Conservation (phyloP, 2,888 invertebrate genomes). For the Congeria kusceri region DNA sequence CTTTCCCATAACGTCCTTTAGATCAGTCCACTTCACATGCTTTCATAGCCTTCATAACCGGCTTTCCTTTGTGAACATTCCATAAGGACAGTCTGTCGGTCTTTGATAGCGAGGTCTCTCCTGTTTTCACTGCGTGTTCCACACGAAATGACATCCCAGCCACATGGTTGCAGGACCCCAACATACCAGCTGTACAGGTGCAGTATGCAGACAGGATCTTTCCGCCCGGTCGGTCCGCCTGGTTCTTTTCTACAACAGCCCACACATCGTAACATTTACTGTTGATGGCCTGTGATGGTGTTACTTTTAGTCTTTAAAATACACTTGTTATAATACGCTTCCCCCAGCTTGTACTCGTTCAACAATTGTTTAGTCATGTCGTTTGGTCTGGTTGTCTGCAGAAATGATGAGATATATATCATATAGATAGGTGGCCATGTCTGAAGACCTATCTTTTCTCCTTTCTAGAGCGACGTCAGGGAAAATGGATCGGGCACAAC, state of each 20-base stretch:
- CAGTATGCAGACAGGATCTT: too few relatives aligned
- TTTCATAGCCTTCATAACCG: constrained; percentile 17
- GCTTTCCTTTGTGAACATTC: constrained; percentile 37
- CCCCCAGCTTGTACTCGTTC: constrained; percentile 59
- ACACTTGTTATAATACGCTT: constrained; percentile 45
- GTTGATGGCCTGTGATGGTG: background rate
- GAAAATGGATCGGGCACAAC: constrained; percentile 52
- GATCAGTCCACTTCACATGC: background rate
- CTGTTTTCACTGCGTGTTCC: constrained; percentile 42
- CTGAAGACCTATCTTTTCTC: constrained; percentile 44
- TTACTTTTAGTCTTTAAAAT: constrained; percentile 31
- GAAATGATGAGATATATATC: constrained; percentile 44
- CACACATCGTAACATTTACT: background rate
- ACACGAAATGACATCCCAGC: constrained; percentile 34
- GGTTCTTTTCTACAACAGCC: background rate
- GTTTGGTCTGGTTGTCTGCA: constrained; percentile 23
- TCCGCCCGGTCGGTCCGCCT: constrained; percentile 12
- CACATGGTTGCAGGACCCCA: constrained; percentile 44
- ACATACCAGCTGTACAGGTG: constrained; percentile 54
- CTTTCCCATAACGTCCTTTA: too few relatives aligned
- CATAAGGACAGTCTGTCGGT: constrained; percentile 27
- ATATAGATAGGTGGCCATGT: constrained; percentile 52
- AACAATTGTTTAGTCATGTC: constrained; percentile 27
- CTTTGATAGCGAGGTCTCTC: constrained; percentile 8
- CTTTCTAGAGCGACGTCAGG: constrained; percentile 36